Percentiles rank a stretch among this genome's conserved stretches.
Conservation (phyloP, 2,113 vertebrate species). For the Laticauda laticaudata region DNA sequence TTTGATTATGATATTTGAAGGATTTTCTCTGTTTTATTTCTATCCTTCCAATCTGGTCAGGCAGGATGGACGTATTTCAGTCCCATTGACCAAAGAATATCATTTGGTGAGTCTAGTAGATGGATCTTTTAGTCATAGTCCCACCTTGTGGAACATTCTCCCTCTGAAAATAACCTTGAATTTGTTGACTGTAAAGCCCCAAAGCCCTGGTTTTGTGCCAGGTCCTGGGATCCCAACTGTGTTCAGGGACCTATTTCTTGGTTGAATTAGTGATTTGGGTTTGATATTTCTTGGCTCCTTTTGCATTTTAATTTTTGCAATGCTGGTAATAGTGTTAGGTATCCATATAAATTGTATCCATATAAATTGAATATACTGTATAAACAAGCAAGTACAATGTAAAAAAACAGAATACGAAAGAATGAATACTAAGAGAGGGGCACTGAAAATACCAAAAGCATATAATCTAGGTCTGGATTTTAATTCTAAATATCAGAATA, state of each 20-base stretch:
- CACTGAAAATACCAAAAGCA: background rate
- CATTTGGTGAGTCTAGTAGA: background rate
- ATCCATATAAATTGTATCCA: background rate
- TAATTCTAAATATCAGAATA: background rate
- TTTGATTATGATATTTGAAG: background rate
- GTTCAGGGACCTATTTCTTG: background rate
- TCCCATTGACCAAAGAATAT: background rate
- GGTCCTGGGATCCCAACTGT: background rate
- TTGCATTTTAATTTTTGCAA: background rate
- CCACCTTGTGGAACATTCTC: background rate
- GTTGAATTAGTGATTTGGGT: background rate
- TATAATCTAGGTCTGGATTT: background rate
- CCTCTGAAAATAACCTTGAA: background rate
- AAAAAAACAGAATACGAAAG: background rate
- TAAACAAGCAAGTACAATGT: background rate
- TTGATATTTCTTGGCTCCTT: background rate
- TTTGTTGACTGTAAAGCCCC: background rate
- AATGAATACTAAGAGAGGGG: background rate
- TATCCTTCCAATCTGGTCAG: background rate
- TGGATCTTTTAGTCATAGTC: background rate
- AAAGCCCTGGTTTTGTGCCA: background rate
- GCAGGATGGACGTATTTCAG: background rate
- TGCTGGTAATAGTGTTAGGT: background rate
- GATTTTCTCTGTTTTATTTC: background rate
- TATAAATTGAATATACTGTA: background rate